Evolutionary conservation across 1,140 invertebrate genomes (phyloP).

Genomic region (Drosophila subobscura): DNA sequence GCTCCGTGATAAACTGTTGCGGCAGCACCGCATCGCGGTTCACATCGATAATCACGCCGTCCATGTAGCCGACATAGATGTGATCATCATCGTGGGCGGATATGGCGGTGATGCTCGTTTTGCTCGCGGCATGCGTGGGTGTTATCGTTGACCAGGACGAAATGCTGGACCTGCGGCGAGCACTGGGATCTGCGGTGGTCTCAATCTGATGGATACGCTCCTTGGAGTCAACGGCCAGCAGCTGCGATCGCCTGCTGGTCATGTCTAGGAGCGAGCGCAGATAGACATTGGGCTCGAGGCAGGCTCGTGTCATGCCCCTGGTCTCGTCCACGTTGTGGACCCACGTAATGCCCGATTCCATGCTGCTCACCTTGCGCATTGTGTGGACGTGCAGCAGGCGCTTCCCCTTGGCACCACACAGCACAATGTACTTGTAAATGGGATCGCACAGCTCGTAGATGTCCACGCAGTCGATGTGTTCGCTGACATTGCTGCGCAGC

Average conservation of each 20-base stretch:
- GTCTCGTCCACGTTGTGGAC: conserved; percentile 46
- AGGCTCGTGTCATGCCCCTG: conserved; percentile 12
- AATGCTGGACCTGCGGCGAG: conserved; percentile 11
- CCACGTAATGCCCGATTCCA: conserved; percentile 48
- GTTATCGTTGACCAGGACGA: conserved; percentile 56
- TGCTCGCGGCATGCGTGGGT: conserved; percentile 26
- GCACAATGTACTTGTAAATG: conserved; percentile 67
- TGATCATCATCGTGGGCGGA: conserved; percentile 25
- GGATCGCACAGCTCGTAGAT: conserved; percentile 54
- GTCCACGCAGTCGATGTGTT: conserved; percentile 72
- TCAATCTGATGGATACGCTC: conserved; percentile 64
- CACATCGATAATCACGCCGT: conserved; percentile 56
- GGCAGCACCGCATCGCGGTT: conserved; percentile 26
- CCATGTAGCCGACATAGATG: conserved; percentile 53
- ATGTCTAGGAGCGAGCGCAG: conserved; percentile 48
- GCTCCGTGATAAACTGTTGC: conserved; percentile 20
- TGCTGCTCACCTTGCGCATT: conserved; percentile 17
- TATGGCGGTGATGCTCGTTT: conserved; percentile 50
- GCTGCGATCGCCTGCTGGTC: conserved; percentile 22
- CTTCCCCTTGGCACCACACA: conserved; percentile 60
- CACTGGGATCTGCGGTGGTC: conserved; percentile 5
- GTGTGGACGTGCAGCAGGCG: conserved; percentile 63
- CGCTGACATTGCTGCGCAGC: conserved; percentile 73
- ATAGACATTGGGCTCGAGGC: conserved; percentile 58
- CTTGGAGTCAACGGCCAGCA: conserved; percentile 67